These are phyloP conservation scores for Malachius bipustulatus DNA, from an alignment of 2,888 invertebrate genomes.

Conservation along the genomic window DNA sequence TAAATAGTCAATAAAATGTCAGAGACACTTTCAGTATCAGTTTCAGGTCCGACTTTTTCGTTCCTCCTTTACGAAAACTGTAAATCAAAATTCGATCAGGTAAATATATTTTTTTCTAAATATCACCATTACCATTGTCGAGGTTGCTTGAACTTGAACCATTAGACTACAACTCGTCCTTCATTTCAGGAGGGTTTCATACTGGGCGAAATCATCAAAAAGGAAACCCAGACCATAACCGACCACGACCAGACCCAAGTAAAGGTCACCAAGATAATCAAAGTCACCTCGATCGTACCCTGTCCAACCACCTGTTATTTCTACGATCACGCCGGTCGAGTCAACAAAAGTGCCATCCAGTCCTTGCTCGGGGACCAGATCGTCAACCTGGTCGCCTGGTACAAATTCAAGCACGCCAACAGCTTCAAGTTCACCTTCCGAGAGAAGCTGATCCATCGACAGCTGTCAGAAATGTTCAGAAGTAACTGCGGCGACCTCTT, in stretches of 20 bases:
- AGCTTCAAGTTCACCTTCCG: slow-evolving; percentile 46
- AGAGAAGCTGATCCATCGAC: slow-evolving; percentile 51
- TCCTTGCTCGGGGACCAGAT: slow-evolving; percentile 42
- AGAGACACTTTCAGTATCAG: slow-evolving; percentile 27
- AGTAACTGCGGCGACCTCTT: slow-evolving; percentile 46
- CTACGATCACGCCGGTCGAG: slow-evolving; percentile 45
- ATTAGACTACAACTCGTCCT: background rate
- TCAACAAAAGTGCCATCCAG: slow-evolving; percentile 43
- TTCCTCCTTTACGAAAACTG: slow-evolving; percentile 56
- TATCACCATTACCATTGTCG: slow-evolving; percentile 8
- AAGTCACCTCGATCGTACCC: slow-evolving; percentile 48
- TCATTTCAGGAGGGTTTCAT: slow-evolving; percentile 48
- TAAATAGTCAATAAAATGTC: no score
- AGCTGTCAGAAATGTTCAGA: slow-evolving; percentile 46
- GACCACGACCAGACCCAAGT: slow-evolving; percentile 54
- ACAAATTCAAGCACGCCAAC: slow-evolving; percentile 46
- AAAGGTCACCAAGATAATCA: slow-evolving; percentile 47
- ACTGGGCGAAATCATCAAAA: slow-evolving; percentile 50
- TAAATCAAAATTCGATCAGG: slow-evolving; percentile 49
- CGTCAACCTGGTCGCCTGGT: slow-evolving; percentile 55
- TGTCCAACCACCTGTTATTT: slow-evolving; percentile 46
- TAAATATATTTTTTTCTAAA: slow-evolving; percentile 21
- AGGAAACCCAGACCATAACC: slow-evolving; percentile 54
- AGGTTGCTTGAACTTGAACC: background rate
- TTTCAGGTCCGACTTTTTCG: slow-evolving; percentile 50